Base-by-base conservation (phyloP, 2,888 invertebrate species). In the Campaea margaritaria region DNA sequence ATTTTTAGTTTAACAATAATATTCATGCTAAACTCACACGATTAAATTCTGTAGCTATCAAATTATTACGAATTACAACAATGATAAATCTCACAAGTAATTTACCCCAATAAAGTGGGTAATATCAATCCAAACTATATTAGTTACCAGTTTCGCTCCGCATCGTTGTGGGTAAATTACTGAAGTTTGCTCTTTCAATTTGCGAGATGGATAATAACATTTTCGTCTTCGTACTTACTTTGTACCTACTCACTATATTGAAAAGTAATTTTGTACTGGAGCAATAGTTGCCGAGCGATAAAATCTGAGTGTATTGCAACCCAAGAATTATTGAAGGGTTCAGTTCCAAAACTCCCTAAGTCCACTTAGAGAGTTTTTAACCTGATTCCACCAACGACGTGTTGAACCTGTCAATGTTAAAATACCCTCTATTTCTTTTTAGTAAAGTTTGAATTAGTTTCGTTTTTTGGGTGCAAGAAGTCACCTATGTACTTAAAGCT, bases 111-210 rank as follows among this genome's bases (percentile, higher is more conserved):
- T 48, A 44, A 53, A 58, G 48, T 44, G 14, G 12, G 52, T 58
- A 48, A 58, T 54, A 54, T 45, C 44, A 49, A 49, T 44, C 28
- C 34, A 49, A 59, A 54, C 58, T 53, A 44, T 49, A 53, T 59
- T 44, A 44, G 53, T 41, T 31, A 12, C 49, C 16, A 46, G 59
- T 54, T 54, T 47, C 42, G 9, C 2, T 45, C 12, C 34, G 50
- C 41, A 50, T 49, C 49, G 54, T 53, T 45, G 28, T 10, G 38
- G 39, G 28, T 54, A 21, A 53, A 59, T 54, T 49, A 45, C 59
- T 41, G 10, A 59, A 54, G 59, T 59, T 59, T 45, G 59, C 39
- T 34, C 36, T 59, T 49, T 54, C 53, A 44, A 53, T 54, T 54
- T 50, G 31, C 13, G 21, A 54, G 49, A 41, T 50, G 34, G 16